These are phyloP conservation scores for Drosophila saltans DNA, from an alignment of 1,140 invertebrate species.

Conservation along the genomic window DNA sequence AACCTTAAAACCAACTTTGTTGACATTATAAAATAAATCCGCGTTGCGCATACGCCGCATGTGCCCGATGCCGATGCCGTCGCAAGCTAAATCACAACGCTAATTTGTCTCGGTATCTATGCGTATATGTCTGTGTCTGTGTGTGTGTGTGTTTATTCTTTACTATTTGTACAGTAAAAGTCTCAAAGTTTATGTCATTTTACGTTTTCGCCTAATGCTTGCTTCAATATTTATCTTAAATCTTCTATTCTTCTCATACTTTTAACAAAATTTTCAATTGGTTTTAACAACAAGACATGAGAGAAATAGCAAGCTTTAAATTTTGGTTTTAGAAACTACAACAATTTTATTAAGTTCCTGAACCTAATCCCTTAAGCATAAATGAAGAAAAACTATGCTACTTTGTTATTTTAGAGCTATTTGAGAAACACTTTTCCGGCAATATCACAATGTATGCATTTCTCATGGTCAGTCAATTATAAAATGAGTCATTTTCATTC, in stretches of 20 bases:
- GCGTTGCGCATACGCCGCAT: constrained; percentile 72
- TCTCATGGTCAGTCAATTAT: no score
- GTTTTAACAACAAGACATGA: neutral
- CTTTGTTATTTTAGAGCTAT: no score
- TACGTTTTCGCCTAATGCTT: constrained; percentile 4
- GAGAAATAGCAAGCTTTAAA: no score
- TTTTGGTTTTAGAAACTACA: no score
- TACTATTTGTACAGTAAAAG: constrained; percentile 43
- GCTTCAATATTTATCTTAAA: constrained; percentile 5
- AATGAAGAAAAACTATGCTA: no score
- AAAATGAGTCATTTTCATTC: no score
- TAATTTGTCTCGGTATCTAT: constrained; percentile 44
- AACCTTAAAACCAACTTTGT: constrained; percentile 49
- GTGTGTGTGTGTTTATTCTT: constrained; percentile 20
- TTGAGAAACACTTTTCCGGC: no score
- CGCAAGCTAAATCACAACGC: constrained; percentile 33
- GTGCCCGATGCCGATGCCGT: constrained; percentile 25
- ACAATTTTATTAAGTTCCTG: no score
- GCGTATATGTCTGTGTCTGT: constrained; percentile 7
- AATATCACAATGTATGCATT: no score
- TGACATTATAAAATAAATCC: constrained; percentile 69
- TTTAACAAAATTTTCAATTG: neutral
- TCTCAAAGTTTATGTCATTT: constrained; percentile 11
- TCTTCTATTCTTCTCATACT: constrained; percentile 2
- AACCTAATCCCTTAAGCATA: no score